Base-by-base conservation (phyloP, 2,888 invertebrate genomes). In the Polydrusus cervinus region DNA sequence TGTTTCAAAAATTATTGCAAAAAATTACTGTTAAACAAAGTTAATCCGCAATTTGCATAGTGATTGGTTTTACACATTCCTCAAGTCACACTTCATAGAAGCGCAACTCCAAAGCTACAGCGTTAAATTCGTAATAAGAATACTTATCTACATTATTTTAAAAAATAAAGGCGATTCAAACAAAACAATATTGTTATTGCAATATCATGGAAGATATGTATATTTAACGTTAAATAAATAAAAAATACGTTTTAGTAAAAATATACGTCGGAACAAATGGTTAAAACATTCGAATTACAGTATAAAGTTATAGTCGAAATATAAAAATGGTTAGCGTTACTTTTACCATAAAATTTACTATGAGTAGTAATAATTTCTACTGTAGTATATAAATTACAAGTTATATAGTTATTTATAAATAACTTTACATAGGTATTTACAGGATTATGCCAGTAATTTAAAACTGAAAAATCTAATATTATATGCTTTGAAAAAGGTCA, bases 381-480 rank as follows among this genome's bases (percentile, higher is more conserved):
- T 80, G 77, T 78, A 78, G 77, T 78, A 80, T 82, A 80, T 81
- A 81, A 81, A 83, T 82, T 82, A 83, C 60, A 47, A 71, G 51
- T 45, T 82, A 81, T 80, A 78, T 79, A 80, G 34, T 34, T 34
- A 43, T 79, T 84, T 85, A 85, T 84, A 85, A 85, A 84, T 86
- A 86, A 85, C 86, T 86, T 85, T 87, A 87, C 86, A 87, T 87
- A 87, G 86, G 86, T 87, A 87, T 87, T 85, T 87, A 87, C 87
- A 87, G 80, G 83, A 82, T 78, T 83, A 82, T 79, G 81, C 78
- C 78, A 78, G 66, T 70, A 68, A 18, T 74, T 60, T 74, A 34
- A 69, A 72, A 76, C 62, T 61, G 68, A 77, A 67, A 66, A 40
- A 62, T 55, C 71, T 71, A 64, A 34, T 43, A 3, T 25, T n/a